Evolutionary conservation across 2,888 invertebrate species (phyloP).

Genomic region (Hipparchia sbordonii): DNA sequence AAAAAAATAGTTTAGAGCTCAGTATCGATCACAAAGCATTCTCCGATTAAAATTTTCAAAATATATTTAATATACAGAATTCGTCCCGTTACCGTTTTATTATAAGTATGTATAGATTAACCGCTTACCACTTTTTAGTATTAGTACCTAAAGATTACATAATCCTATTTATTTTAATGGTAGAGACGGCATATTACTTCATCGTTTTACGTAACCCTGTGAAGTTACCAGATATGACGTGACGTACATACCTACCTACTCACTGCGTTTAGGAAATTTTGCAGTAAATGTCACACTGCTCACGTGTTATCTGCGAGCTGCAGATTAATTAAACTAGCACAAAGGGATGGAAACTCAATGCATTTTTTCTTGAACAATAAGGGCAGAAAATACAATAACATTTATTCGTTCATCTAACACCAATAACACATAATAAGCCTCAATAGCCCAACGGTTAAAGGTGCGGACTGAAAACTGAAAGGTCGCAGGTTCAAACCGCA

Average conservation of each 20-base stretch:
- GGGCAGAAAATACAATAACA: background rate
- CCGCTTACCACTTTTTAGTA: too few species aligned
- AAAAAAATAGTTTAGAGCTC: too few species aligned
- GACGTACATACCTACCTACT: background rate
- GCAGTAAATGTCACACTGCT: conserved; percentile 27
- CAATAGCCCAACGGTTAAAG: too few species aligned
- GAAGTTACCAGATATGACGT: conserved; percentile 1
- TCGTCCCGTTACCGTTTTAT: too few species aligned
- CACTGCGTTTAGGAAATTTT: conserved; percentile 24
- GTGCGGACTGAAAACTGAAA: too few species aligned
- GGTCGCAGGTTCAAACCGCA: too few species aligned
- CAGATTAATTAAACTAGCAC: conserved; percentile 1
- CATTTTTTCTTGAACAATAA: background rate
- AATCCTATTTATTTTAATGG: conserved; percentile 13
- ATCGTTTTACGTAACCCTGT: conserved; percentile 14
- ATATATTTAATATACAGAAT: too few species aligned
- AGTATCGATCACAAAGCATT: too few species aligned
- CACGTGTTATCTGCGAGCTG: background rate
- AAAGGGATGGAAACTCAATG: background rate
- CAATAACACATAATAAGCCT: too few species aligned
- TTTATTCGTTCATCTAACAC: too few species aligned
- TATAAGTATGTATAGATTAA: too few species aligned
- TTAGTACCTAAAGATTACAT: background rate
- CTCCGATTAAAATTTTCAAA: too few species aligned
- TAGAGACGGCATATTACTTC: conserved; percentile 7